Base-by-base conservation (phyloP, 1,140 invertebrate species). In the Brachionus rubens region DNA sequence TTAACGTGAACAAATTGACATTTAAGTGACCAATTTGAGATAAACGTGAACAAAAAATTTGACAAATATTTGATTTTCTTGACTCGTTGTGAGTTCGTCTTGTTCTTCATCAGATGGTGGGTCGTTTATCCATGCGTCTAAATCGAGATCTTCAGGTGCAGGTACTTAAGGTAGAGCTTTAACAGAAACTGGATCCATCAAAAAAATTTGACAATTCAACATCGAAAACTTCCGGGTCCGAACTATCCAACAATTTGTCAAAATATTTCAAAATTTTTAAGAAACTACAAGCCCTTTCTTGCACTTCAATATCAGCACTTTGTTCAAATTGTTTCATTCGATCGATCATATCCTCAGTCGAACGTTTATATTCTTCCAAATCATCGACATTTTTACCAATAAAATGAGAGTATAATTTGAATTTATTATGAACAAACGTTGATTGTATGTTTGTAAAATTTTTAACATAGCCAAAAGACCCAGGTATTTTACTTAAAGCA, bases 101-200 rank as follows among this genome's bases (percentile, higher is more conserved):
- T 90, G 89, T 14, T 87, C 90, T 77, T 90, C 89, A 80, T 93
- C 89, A 77, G 91, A 89, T 2, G 90, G 90, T 75, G 92, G 92
- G 79, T 91, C 90, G 86, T 92, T 94, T 77, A 92, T 97, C 94
- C 96, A 98, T 21, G 89, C 89, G 81, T 97, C 93, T 77, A 99
- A 86, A 86, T 98, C 92, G 48, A 99, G 85, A 14, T 94, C 95
- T 79, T 96, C 91, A 1, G 97, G 96, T 77, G 99, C 87, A 77
- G 93, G 96, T 16, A 99, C 97, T 89, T 98, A 98, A 80, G 90
- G 90, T 86, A 99, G 97, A 56, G 97, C 97, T 87, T 98, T 98
- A 0, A 93, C 90, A 36, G 96, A 96, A 28, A 99, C 96, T 2
- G 97, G 97, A 86, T 99, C 95, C 94, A 48, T 88, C 87, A 85